Evolutionary conservation across 2,888 invertebrate genomes (phyloP).

Genomic region (Chrysomela aeneicollis): DNA sequence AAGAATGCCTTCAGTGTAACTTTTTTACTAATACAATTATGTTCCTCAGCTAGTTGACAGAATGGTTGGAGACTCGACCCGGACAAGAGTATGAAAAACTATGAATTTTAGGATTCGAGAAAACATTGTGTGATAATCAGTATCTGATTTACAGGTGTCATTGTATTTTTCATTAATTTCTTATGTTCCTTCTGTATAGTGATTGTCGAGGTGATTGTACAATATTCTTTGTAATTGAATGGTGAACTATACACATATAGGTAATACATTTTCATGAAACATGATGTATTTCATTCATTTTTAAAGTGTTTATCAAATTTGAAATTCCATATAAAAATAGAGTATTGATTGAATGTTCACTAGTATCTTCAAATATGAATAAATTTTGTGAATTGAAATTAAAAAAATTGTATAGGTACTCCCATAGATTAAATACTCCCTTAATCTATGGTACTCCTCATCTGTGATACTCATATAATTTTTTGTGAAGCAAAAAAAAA

Average conservation of each 20-base stretch:
- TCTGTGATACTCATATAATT: too few relatives aligned
- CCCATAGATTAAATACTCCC: too few relatives aligned
- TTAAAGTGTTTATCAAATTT: too few relatives aligned
- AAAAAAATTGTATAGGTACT: too few relatives aligned
- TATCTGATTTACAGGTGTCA: background rate
- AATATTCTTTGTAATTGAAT: slow-evolving; percentile 2
- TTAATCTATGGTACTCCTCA: too few relatives aligned
- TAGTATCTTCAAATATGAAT: too few relatives aligned
- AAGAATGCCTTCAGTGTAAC: too few relatives aligned
- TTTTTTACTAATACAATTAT: slow-evolving; percentile 19
- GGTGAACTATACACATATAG: background rate
- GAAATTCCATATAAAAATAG: too few relatives aligned
- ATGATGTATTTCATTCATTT: background rate
- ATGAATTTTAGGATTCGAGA: background rate
- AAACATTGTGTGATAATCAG: background rate
- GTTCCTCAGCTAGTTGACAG: slow-evolving; percentile 76
- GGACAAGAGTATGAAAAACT: slow-evolving; percentile 75
- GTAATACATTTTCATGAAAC: background rate
- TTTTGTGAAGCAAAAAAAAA: too few relatives aligned
- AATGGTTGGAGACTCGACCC: slow-evolving; percentile 82
- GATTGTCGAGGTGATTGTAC: background rate
- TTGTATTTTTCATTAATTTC: background rate
- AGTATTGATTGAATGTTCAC: too few relatives aligned
- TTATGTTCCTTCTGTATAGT: background rate
- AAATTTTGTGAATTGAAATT: too few relatives aligned